Conservation (phyloP, 2,797 vertebrate genomes). For the Hipposideros larvatus region DNA sequence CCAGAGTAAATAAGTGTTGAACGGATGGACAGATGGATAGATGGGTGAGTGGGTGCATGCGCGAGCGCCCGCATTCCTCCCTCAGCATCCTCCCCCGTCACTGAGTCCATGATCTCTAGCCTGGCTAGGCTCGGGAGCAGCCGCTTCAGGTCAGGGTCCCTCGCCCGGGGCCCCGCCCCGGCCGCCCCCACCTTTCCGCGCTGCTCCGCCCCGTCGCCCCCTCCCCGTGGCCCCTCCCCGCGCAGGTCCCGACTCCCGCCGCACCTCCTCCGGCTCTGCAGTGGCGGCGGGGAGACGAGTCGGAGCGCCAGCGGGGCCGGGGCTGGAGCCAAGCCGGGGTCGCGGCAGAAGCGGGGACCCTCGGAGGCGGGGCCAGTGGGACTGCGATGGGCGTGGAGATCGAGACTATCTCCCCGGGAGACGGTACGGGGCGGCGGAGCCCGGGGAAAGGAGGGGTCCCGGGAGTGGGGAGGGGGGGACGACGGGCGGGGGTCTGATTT, state of each 20-base stretch:
- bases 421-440: slow-evolving; percentile 90
- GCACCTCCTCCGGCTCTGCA: slow-evolving; percentile 78
- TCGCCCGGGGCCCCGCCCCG: slow-evolving; percentile 68
- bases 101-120: fast-evolving
- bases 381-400: slow-evolving; percentile 96
- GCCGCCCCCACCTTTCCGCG: slow-evolving; percentile 75
- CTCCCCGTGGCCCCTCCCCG: slow-evolving; percentile 74
- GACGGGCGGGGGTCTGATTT: neutral
- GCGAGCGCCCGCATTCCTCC: neutral
- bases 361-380: slow-evolving; percentile 66
- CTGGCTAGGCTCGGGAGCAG: neutral
- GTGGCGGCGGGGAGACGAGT: slow-evolving; percentile 78
- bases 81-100: neutral
- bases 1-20: neutral
- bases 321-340: slow-evolving; percentile 53
- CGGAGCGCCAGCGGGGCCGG: slow-evolving; percentile 66
- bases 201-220: slow-evolving; percentile 74
- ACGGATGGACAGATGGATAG: neutral
- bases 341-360: slow-evolving; percentile 64
- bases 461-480: slow-evolving; percentile 21
- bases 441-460: slow-evolving; percentile 14
- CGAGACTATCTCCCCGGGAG: slow-evolving; percentile 97
- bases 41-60: neutral
- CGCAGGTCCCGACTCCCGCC: slow-evolving; percentile 72
- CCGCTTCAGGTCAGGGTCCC: neutral